Evolutionary conservation across 2,113 vertebrate species (phyloP).

Genomic region (Athene cunicularia): DNA sequence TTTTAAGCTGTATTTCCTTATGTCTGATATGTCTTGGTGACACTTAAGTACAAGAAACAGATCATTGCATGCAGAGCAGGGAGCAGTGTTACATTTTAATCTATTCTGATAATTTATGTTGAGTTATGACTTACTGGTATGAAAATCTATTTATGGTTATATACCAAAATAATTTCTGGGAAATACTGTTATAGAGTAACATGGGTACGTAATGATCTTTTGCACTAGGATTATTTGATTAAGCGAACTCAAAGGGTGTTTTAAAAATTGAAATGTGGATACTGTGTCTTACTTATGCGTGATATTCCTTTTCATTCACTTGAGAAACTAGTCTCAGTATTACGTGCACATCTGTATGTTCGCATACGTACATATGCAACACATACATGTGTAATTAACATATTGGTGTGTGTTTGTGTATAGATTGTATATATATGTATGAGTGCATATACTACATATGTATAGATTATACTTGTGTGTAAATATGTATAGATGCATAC

Average conservation of each 20-base stretch:
- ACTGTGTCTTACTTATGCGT: not conserved
- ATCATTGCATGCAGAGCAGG: not conserved
- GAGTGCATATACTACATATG: not conserved
- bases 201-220: not conserved
- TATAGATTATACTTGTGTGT: not conserved
- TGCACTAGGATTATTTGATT: not conserved
- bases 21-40: not conserved
- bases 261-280: not conserved
- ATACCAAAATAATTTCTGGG: not conserved
- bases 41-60: not conserved
- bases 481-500: not conserved
- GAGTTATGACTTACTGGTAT: not conserved
- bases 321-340: not conserved
- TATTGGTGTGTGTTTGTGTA: no score
- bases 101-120: not conserved
- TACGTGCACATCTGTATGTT: no score
- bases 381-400: not conserved
- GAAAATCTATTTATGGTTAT: not conserved
- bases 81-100: not conserved
- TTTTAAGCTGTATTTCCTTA: not conserved
- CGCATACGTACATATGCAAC: not conserved
- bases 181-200: not conserved
- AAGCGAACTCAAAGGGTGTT: fast-evolving
- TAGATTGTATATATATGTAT: not conserved
- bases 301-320: not conserved